phyloP scores from a whole-genome alignment of 1,140 invertebrate genomes.

The Dinothrombium tinctorium region DNA sequence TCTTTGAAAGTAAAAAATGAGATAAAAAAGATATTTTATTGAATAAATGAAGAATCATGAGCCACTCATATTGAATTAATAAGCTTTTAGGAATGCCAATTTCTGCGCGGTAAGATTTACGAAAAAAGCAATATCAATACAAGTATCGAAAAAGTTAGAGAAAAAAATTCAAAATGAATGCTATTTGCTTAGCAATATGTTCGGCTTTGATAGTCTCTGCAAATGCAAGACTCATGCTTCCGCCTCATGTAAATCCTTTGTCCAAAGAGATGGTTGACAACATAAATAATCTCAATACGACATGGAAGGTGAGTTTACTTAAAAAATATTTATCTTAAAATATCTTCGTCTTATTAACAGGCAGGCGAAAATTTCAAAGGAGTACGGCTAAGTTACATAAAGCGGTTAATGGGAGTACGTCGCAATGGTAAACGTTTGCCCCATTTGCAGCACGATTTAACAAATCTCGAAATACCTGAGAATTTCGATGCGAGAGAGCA shows the following conservation, averaged over 20 bases:
- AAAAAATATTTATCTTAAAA: neutral
- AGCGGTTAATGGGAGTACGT: constrained; percentile 27
- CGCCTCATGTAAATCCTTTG: constrained; percentile 8
- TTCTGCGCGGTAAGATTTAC: too few species aligned
- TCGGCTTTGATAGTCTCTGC: neutral
- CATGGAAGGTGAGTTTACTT: constrained; percentile 29
- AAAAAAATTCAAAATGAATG: too few species aligned
- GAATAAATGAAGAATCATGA: too few species aligned
- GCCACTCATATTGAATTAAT: too few species aligned
- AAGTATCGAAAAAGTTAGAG: too few species aligned
- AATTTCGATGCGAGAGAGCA: constrained; percentile 49
- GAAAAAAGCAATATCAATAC: too few species aligned
- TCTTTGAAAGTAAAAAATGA: too few species aligned
- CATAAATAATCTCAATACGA: constrained; percentile 30
- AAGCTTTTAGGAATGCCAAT: too few species aligned
- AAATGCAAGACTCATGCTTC: constrained; percentile 2
- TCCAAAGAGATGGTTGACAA: constrained; percentile 18
- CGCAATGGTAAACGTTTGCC: constrained; percentile 20
- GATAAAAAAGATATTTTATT: too few species aligned
- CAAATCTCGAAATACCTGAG: constrained; percentile 33
- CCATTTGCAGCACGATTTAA: constrained; percentile 20
- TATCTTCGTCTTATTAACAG: neutral
- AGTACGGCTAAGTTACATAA: constrained; percentile 28
- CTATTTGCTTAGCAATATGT: too few species aligned
- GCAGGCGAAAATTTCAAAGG: constrained; percentile 3